These are phyloP conservation scores for Ceramica pisi DNA, from an alignment of 2,888 invertebrate genomes.

Conservation along the genomic window DNA sequence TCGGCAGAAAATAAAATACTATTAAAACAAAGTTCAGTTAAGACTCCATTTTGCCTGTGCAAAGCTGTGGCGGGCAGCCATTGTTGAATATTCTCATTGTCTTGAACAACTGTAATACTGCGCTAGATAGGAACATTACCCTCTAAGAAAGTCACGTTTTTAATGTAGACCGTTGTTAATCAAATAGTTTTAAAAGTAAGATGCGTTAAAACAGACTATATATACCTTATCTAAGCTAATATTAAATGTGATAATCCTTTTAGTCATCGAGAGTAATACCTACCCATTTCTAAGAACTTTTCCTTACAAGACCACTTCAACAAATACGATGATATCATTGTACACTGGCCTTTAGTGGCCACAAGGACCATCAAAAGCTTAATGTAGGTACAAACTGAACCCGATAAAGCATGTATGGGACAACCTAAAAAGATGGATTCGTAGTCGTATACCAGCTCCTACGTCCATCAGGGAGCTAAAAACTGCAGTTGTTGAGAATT, in stretches of 20 bases:
- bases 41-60: constrained; percentile 50
- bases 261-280: no score
- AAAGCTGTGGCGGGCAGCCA: constrained; percentile 58
- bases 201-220: background rate
- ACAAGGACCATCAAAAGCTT: background rate
- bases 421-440: no score
- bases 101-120: constrained; percentile 56
- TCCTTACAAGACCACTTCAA: background rate
- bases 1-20: constrained; percentile 40
- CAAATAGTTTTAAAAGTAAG: constrained; percentile 31
- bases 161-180: constrained; percentile 34
- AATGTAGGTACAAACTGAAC: no score
- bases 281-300: background rate
- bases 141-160: constrained; percentile 47
- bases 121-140: constrained; percentile 46
- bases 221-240: background rate
- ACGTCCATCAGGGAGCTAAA: no score
- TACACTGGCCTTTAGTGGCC: background rate
- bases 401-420: no score
- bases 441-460: no score
- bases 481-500: no score
- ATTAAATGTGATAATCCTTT: background rate
- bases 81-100: constrained; percentile 62
- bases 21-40: constrained; percentile 51
- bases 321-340: background rate